phyloP scores from a whole-genome alignment of 2,888 invertebrate species.

The Catonia carolina region DNA sequence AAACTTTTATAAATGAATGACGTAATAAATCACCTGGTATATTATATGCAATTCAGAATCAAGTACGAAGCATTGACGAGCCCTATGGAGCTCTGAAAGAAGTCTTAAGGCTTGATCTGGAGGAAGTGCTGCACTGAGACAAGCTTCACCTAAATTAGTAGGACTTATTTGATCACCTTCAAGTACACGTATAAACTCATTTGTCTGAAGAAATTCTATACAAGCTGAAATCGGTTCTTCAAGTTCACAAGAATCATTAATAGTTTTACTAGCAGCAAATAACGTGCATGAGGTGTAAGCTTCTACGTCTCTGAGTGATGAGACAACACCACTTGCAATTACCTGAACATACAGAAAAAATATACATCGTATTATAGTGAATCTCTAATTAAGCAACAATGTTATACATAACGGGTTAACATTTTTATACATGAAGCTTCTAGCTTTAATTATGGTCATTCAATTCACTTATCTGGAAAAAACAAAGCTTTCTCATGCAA shows the following conservation, averaged over 20 bases:
- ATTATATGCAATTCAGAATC: slow-evolving; percentile 93
- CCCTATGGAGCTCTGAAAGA: slow-evolving; percentile 83
- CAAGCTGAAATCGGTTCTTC: slow-evolving; percentile 46
- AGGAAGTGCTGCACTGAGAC: slow-evolving; percentile 86
- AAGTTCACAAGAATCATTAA: slow-evolving; percentile 21
- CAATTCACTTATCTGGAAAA: too few species aligned
- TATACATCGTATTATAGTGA: too few species aligned
- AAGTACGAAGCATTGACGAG: slow-evolving; percentile 81
- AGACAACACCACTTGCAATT: slow-evolving; percentile 79
- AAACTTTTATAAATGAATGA: too few species aligned
- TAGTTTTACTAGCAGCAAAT: slow-evolving; percentile 38
- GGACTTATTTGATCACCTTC: slow-evolving; percentile 46
- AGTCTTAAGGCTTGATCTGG: slow-evolving; percentile 87
- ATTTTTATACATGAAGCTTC: not conserved
- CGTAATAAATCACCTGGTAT: slow-evolving; percentile 69
- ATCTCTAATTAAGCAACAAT: too few species aligned
- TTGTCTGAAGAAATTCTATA: slow-evolving; percentile 64
- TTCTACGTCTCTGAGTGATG: slow-evolving; percentile 61
- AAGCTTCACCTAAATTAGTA: slow-evolving; percentile 85
- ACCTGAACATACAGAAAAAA: too few species aligned
- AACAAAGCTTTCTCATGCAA: too few species aligned
- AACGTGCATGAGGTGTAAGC: slow-evolving; percentile 74
- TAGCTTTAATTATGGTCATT: too few species aligned
- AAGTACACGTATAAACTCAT: slow-evolving; percentile 66
- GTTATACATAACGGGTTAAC: not conserved